phyloP scores from a whole-genome alignment of 2,888 invertebrate genomes.

The Catocala fraxini region DNA sequence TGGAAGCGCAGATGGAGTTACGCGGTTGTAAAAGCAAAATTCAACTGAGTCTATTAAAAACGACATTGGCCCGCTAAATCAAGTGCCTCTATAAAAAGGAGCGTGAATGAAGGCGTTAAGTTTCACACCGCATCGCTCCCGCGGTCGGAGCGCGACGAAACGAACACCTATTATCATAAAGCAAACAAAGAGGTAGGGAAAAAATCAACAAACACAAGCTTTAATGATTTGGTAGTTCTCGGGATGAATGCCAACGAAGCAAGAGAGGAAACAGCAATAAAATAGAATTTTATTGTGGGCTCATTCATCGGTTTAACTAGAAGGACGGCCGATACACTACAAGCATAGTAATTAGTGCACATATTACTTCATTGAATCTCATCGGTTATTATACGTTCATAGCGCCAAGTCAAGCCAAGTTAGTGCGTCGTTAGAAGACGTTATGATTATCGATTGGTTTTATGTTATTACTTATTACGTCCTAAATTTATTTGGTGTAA shows the following conservation, averaged over 20 bases:
- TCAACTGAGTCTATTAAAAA: conserved; percentile 75
- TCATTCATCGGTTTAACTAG: conserved; percentile 67
- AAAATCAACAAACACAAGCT: conserved; percentile 83
- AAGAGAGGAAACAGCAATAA: conserved; percentile 82
- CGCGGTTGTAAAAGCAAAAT: conserved; percentile 66
- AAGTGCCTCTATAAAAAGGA: conserved; percentile 81
- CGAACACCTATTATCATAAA: conserved; percentile 87
- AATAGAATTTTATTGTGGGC: conserved; percentile 78
- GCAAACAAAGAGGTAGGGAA: conserved; percentile 80
- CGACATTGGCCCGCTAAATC: conserved; percentile 81
- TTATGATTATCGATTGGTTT: conserved; percentile 58
- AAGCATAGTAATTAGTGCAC: conserved; percentile 65
- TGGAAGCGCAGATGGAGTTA: conserved; percentile 55
- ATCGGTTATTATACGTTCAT: conserved; percentile 37
- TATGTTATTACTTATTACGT: conserved; percentile 53
- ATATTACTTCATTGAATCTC: conserved; percentile 43
- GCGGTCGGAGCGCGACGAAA: conserved; percentile 73
- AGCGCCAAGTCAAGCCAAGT: conserved; percentile 36
- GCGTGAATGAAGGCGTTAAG: conserved; percentile 85
- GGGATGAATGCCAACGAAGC: conserved; percentile 82
- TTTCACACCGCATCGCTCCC: conserved; percentile 84
- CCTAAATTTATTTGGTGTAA: conserved; percentile 55
- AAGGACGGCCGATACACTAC: conserved; percentile 53
- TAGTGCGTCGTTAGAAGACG: conserved; percentile 51
- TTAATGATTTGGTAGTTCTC: conserved; percentile 84